These are phyloP conservation scores for Chalcis sispes DNA, from an alignment of 2,888 invertebrate species.

Conservation along the genomic window DNA sequence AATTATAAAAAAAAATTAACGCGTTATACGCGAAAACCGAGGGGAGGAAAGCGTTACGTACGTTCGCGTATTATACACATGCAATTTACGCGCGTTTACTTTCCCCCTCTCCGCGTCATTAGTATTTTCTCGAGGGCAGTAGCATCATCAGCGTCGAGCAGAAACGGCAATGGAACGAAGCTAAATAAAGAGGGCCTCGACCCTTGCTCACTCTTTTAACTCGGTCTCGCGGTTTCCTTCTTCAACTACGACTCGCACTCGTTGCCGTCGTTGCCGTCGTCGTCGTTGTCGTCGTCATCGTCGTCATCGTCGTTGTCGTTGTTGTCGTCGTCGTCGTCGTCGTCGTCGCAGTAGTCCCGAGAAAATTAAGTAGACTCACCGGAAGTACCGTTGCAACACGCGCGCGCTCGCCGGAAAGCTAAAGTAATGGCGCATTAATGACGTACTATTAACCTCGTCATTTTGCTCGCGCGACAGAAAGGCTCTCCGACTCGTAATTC, in stretches of 20 bases:
- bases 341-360: no score
- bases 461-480: neutral
- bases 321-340: no score
- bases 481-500: no score
- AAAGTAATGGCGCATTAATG: conserved; percentile 21
- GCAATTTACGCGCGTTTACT: neutral
- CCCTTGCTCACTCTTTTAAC: conserved; percentile 1
- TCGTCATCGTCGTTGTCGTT: no score
- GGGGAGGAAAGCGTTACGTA: neutral
- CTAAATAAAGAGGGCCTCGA: conserved; percentile 48
- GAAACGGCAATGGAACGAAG: no score
- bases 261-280: no score
- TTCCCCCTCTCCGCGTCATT: conserved; percentile 14
- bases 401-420: neutral
- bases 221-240: conserved; percentile 43
- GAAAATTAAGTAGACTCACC: conserved; percentile 40
- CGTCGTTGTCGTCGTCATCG: no score
- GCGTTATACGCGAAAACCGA: no score
- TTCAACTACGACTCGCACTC: neutral
- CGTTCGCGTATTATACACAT: no score
- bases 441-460: conserved; percentile 6
- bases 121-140: conserved; percentile 37
- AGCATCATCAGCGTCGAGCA: conserved; percentile 14
- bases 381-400: conserved; percentile 22
- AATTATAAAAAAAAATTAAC: no score